Evolutionary conservation across 2,113 vertebrate genomes (phyloP), one percentile per base, ranked within the genome.

Genomic region (Merops nubicus): DNA sequence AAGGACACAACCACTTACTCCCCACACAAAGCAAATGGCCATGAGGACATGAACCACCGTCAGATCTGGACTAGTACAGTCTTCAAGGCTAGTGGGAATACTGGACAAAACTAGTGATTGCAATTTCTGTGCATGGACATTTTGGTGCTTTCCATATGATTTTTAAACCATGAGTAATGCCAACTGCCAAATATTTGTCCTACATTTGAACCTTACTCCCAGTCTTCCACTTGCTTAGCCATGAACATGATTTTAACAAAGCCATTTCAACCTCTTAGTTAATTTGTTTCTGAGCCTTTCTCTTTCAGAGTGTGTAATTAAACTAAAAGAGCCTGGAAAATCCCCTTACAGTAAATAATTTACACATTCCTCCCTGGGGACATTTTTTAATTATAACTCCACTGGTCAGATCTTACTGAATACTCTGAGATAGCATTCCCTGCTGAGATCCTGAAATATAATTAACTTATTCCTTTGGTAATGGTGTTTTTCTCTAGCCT

Each of bases 291-390:
- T 8, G 43, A 87, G 36, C 73, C 60, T 38, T 74, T 75, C 83
- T 64, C 68, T 74, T 64, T 22, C 74, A 64, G 65, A 88, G 31
- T 45, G 63, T 67, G 62, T 87, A 96, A 96, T 96, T 94, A 97
- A 97, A 95, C 59, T 69, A 84, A 88, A 96, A 93, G 85, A 96
- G 85, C 76, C 78, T 87, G 81, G 96, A 95, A 96, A 97, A 95
- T 40, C 88, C 95, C 94, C 73, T 94, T 96, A 84, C 70, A 89
- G 97, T 96, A 97, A 97, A 96, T 96, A 97, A 97, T 97, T 95
- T 91, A 95, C 85, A 83, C 77, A 70, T 80, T 86, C 56, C 64
- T 96, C 96, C 96, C 97, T 54, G 60, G 92, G 88, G 97, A 95
- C 86, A 68, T 91, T 96, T 97, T 94, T 90, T 84, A 96, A 95